Percentiles rank a stretch among this genome's conserved stretches.
phyloP scores from a whole-genome alignment of 2,113 vertebrate genomes.

The Sminthopsis crassicaudata region DNA sequence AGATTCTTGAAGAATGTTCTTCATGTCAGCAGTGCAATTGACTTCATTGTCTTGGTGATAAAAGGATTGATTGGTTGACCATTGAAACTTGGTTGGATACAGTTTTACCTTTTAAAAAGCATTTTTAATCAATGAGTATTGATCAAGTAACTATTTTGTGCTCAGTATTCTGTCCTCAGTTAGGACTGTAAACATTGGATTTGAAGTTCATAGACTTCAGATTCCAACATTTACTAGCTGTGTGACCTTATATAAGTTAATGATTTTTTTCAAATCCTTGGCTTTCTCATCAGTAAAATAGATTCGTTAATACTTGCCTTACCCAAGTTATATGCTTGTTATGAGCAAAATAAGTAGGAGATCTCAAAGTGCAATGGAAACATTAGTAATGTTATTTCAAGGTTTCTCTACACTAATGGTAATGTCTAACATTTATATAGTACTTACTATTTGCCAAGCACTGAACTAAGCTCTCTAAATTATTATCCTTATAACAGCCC shows the following conservation, averaged over 20 bases:
- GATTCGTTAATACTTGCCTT: neutral
- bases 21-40: neutral
- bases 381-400: slow-evolving; percentile 1
- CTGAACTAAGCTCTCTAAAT: neutral
- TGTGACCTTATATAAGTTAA: neutral
- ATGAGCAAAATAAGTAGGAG: neutral
- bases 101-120: neutral
- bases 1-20: neutral
- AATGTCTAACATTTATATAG: neutral
- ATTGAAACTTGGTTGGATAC: neutral
- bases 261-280: neutral
- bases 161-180: neutral
- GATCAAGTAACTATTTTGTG: neutral
- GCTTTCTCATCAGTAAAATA: neutral
- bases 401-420: neutral
- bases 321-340: neutral
- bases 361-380: neutral
- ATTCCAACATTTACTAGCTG: neutral
- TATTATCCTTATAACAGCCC: slow-evolving; percentile 24
- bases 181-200: neutral
- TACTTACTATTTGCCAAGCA: neutral
- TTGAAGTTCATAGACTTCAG: neutral
- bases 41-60: neutral
- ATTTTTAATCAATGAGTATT: neutral
- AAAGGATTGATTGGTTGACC: neutral